phyloP scores from a whole-genome alignment of 1,140 invertebrate genomes.

The Arctopsyche grandis region DNA sequence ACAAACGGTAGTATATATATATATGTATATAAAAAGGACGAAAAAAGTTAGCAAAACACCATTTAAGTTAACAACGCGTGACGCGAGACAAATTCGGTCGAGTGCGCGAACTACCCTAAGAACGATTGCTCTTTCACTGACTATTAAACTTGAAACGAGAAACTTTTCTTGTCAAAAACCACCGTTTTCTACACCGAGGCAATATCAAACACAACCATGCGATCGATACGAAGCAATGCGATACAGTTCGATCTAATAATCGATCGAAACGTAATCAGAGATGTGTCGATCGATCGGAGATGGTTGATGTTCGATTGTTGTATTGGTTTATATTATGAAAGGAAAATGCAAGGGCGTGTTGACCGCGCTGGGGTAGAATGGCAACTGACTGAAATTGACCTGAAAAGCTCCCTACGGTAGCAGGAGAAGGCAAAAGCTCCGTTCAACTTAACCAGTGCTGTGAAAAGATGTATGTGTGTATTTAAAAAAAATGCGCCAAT shows the following conservation, averaged over 20 bases:
- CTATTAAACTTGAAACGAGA: conserved; percentile 21
- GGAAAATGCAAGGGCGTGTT: conserved; percentile 28
- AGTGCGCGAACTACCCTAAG: neutral
- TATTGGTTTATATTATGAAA: neutral
- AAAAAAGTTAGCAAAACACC: conserved; percentile 15
- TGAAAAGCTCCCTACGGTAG: conserved; percentile 7
- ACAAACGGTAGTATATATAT: neutral
- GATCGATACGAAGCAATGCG: no score
- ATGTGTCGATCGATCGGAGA: no score
- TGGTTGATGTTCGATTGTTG: neutral
- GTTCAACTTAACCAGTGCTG: neutral
- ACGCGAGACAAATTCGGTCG: conserved; percentile 33
- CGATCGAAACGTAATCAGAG: no score
- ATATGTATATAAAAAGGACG: neutral
- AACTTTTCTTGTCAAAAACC: conserved; percentile 37
- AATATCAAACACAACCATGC: no score
- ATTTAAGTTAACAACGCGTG: conserved; percentile 32
- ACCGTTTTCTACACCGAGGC: neutral
- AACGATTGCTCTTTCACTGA: neutral
- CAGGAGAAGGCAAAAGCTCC: conserved; percentile 2
- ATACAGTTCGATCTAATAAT: no score
- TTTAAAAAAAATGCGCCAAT: neutral
- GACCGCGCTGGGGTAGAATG: conserved; percentile 18
- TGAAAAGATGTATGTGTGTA: neutral
- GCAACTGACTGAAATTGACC: conserved; percentile 39